phyloP scores from a whole-genome alignment of 2,888 invertebrate species.

The Polydrusus tereticollis region DNA sequence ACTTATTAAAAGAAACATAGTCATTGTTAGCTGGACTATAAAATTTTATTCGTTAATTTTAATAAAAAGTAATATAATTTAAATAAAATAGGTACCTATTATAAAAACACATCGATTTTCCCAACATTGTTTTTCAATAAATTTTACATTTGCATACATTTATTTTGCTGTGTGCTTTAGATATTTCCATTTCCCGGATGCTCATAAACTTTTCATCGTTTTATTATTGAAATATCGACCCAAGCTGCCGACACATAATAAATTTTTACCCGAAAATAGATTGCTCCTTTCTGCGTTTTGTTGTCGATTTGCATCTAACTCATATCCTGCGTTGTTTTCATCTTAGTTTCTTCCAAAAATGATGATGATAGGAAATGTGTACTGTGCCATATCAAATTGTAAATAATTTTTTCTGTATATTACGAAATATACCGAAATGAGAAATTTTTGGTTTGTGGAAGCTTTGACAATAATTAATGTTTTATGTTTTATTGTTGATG shows the following conservation, averaged over 20 bases:
- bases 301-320: background rate
- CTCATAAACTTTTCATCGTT: background rate
- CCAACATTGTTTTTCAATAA: background rate
- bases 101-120: background rate
- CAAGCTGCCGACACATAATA: constrained; percentile 4
- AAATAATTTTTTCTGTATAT: too few species aligned
- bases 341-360: background rate
- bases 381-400: too few species aligned
- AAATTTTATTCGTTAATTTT: too few species aligned
- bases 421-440: too few species aligned
- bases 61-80: background rate
- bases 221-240: constrained; percentile 13
- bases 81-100: background rate
- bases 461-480: too few species aligned
- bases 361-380: background rate
- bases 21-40: too few species aligned
- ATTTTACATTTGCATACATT: background rate
- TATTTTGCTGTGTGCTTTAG: background rate
- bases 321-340: background rate
- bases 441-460: too few species aligned
- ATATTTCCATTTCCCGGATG: background rate
- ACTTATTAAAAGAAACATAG: too few species aligned
- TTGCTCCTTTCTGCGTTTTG: background rate
- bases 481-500: too few species aligned
- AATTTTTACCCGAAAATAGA: constrained; percentile 8